Evolutionary conservation across 2,113 vertebrate genomes (phyloP), one percentile per base, ranked within the genome.

Genomic region (Prinia subflava): DNA sequence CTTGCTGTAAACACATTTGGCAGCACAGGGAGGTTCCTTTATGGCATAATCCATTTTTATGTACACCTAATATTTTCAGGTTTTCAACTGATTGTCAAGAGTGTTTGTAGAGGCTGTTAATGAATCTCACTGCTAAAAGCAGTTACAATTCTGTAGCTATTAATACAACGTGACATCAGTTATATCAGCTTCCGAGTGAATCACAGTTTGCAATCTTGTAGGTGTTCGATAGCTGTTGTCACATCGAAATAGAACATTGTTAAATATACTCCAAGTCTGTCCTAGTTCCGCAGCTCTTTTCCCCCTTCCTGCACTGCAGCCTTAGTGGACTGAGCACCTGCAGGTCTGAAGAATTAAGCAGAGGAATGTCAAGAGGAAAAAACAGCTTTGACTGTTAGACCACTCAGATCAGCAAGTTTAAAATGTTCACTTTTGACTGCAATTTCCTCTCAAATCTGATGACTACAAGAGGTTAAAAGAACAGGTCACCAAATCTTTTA

Each of bases 131-230:
- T 96, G 97, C 97, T 98, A 97, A 96, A 98, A 96, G 97, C 94
- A 96, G 97, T 94, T 98, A 98, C 98, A 97, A 98, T 98, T 95
- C 97, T 90, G 96, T 92, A 97, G 95, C 98, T 98, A 98, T 98
- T 97, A 98, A 98, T 98, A 98, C 94, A 95, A 91, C n/a, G 87
- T 98, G 97, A 98, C 97, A 98, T 97, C 96, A 98, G 96, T 94
- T 95, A 94, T 84, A 96, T 95, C 95, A 96, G 96, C 97, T 98
- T 98, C 97, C 92, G 67, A 98, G 96, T 98, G 98, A 98, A 98
- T 98, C 98, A 98, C 97, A 95, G 97, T 95, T 95, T 80, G 84
- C 92, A 96, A 96, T 95, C 90, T 74, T 97, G 98, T 97, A 96
- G 96, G 97, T 84, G 95, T 97, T 98, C 93, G 24, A 95, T 96